Percentiles rank a stretch among this genome's conserved stretches.
phyloP scores from a whole-genome alignment of 2,797 vertebrate species.

The Myotis planiceps region DNA sequence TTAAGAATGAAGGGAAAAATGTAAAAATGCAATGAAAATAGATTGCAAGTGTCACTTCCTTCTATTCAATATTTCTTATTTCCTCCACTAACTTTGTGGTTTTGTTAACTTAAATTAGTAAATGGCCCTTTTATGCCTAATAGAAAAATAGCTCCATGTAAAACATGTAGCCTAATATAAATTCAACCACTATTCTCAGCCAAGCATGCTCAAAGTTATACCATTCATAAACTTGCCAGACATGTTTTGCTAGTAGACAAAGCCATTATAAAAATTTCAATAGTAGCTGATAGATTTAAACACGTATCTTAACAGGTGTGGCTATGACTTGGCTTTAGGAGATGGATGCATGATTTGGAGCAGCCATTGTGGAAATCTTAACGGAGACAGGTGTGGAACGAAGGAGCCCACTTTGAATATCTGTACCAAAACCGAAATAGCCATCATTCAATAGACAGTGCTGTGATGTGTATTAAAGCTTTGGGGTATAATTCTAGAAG shows the following conservation, averaged over 20 bases:
- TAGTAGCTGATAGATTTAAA: slow-evolving; percentile 3
- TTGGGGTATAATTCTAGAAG: not conserved
- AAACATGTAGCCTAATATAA: slow-evolving; percentile 3
- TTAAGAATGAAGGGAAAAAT: slow-evolving; percentile 74
- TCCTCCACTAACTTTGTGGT: not conserved
- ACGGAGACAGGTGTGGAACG: not conserved
- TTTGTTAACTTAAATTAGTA: slow-evolving; percentile 51
- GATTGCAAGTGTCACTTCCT: slow-evolving; percentile 58
- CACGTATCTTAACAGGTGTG: not conserved
- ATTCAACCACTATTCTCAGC: not conserved
- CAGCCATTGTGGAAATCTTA: not conserved
- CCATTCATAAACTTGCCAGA: slow-evolving; percentile 35
- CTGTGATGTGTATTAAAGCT: not conserved
- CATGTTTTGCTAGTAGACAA: slow-evolving; percentile 6
- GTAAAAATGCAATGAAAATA: slow-evolving; percentile 42
- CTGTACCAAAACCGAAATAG: not conserved
- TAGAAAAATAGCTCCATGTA: slow-evolving; percentile 13
- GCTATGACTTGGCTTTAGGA: slow-evolving; percentile 23
- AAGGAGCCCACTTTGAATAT: not conserved
- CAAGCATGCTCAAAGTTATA: not conserved
- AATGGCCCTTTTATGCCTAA: slow-evolving; percentile 24
- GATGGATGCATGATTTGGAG: not conserved
- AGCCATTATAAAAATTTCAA: slow-evolving; percentile 32
- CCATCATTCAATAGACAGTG: not conserved
- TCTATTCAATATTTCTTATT: slow-evolving; percentile 52